These are phyloP conservation scores for Nasonia longicornis DNA, from an alignment of 1,140 invertebrate species.

Conservation along the genomic window DNA sequence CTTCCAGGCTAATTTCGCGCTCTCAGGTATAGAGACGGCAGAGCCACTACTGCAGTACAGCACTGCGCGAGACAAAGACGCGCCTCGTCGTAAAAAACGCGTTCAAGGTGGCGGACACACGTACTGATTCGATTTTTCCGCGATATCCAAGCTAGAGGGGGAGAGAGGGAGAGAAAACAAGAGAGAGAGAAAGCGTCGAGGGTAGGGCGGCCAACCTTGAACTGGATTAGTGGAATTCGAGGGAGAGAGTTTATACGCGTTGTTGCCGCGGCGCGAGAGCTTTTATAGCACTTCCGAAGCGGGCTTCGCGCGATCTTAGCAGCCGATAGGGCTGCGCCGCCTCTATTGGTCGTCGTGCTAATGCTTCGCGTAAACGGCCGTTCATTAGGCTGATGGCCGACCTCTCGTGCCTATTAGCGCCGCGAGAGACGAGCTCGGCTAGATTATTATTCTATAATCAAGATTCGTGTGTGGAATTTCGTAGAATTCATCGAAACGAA, in stretches of 20 bases:
- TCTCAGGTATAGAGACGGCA: no score
- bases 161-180: not conserved
- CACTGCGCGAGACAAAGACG: not conserved
- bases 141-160: not conserved
- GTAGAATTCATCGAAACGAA: no score
- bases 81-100: not conserved
- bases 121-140: constrained; percentile 33
- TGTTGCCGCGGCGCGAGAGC: not conserved
- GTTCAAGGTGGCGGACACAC: constrained; percentile 24
- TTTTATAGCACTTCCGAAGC: constrained; percentile 15
- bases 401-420: not conserved
- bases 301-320: not conserved
- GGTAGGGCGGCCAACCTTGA: constrained; percentile 22
- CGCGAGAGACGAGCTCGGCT: no score
- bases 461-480: no score
- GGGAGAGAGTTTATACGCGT: not conserved
- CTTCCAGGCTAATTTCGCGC: no score
- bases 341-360: not conserved
- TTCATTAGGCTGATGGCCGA: constrained; percentile 12
- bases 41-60: not conserved
- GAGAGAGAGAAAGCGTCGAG: not conserved
- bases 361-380: constrained; percentile 17
- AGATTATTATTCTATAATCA: no score
- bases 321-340: not conserved
- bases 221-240: constrained; percentile 30